Percentiles rank a stretch among this genome's conserved stretches.
Evolutionary conservation across 35 echinoderm and acorn worm species (phyloP).

Genomic region (Acanthaster planci): DNA sequence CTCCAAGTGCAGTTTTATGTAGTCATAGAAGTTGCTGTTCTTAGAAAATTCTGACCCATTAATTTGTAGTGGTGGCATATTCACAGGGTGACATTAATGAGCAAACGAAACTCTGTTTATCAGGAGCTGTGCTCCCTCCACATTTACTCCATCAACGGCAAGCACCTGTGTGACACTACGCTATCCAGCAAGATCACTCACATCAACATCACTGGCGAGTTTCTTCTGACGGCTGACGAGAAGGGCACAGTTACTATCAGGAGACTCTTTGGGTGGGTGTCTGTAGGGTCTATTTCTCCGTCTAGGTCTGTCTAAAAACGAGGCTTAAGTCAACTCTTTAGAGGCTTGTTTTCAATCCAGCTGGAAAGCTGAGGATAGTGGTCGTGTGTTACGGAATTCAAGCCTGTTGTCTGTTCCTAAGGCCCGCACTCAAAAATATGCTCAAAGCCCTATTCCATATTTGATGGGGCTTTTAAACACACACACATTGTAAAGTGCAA

Average conservation of each 20-base stretch:
- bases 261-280: constrained; percentile 79
- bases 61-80: too few relatives aligned
- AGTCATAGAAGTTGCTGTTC: too few relatives aligned
- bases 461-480: constrained; percentile 15
- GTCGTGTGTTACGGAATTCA: not conserved
- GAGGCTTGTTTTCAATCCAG: too few relatives aligned
- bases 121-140: constrained; percentile 88
- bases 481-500: too few relatives aligned
- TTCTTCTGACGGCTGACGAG: constrained; percentile 80
- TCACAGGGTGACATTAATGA: too few relatives aligned
- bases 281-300: not conserved
- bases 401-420: not conserved
- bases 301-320: too few relatives aligned
- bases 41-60: too few relatives aligned
- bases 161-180: constrained; percentile 57
- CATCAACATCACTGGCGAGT: constrained; percentile 74
- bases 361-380: not conserved
- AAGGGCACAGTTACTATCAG: constrained; percentile 78
- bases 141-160: constrained; percentile 96
- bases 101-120: too few relatives aligned
- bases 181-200: constrained; percentile 63
- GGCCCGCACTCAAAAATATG: not conserved
- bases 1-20: too few relatives aligned
- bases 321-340: too few relatives aligned
- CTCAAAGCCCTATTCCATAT: constrained; percentile 34